A percentile compares a stretch with the other conserved stretches of the same genome.
These are phyloP conservation scores for Charaxes varanes DNA, from an alignment of 1,140 invertebrate genomes.

Conservation along the genomic window DNA sequence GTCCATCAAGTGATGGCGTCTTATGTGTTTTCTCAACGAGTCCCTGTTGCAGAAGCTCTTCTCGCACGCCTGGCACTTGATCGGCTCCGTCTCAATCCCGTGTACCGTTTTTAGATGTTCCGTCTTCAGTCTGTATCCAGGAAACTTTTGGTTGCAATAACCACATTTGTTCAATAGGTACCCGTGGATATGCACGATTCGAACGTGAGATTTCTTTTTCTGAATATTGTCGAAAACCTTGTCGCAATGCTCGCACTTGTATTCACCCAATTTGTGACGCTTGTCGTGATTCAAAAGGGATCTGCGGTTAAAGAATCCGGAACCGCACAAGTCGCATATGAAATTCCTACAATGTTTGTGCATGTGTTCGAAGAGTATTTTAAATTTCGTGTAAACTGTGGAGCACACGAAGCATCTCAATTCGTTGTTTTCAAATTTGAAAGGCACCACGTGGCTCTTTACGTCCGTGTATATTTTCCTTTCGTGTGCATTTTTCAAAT, in stretches of 20 bases:
- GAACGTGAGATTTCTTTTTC: conserved; percentile 27
- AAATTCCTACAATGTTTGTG: conserved; percentile 39
- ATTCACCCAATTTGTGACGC: conserved; percentile 25
- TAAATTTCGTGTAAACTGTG: conserved; percentile 27
- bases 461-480: conserved; percentile 25
- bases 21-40: conserved; percentile 27
- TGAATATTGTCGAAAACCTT: conserved; percentile 26
- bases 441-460: conserved; percentile 27
- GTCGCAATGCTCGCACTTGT: conserved; percentile 26
- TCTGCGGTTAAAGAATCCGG: conserved; percentile 31
- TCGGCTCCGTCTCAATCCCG: conserved; percentile 4
- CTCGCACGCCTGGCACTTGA: conserved; percentile 38
- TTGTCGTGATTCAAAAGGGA: conserved; percentile 24
- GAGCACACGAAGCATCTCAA: conserved; percentile 29
- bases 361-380: conserved; percentile 39
- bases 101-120: conserved; percentile 20
- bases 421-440: conserved; percentile 27
- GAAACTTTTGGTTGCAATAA: conserved; percentile 24
- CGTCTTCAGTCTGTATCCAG: conserved; percentile 20
- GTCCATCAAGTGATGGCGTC: conserved; percentile 38
- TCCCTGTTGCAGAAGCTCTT: conserved; percentile 30
- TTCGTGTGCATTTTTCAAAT: conserved; percentile 25
- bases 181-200: conserved; percentile 18
- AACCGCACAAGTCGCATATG: conserved; percentile 38
- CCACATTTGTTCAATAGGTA: conserved; percentile 22